Base-by-base conservation (phyloP, 2,888 invertebrate genomes). In the Diarsia mendica region DNA sequence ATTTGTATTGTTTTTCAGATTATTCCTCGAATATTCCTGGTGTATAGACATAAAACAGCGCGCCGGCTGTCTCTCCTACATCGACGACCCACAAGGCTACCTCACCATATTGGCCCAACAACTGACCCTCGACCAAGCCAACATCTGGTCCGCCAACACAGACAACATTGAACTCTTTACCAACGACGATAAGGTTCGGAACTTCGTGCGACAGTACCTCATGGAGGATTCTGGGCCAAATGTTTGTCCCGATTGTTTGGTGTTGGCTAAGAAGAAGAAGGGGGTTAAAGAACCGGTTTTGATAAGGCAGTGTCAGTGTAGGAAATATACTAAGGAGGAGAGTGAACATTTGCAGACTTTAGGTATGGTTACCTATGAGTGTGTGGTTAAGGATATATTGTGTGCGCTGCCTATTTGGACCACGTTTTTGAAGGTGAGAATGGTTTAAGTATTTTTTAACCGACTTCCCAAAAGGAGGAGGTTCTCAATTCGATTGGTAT, bases 21-120 rank as follows among this genome's bases (percentile, higher is more conserved):
- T 97, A 82, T 97, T 98, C 87, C 92, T 98, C 0, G 95, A 97
- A 69, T 97, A 97, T 87, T 97, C 97, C 0, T 97, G 97, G 87
- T 97, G 97, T 63, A 96, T 99, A 58, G 98, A 98, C 90, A 98
- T 99, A 20, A 99, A 99, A 91, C 98, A 99, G 90, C 97, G 98
- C 85, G 98, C 98, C 3, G 99, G 99, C 18, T 98, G 98, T 89
- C 96, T 99, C 11, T 98, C 99, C 0, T 98, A 99, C 93, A 94
- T 97, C 28, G 98, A 98, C 92, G 99, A 99, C 95, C 99, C 99
- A 1, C 96, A 97, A 88, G 98, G 98, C 3, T 97, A 98, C 90
- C 97, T 98, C 90, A 98, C 98, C 84, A 97, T 98, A 72, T 95
- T 98, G 68, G 98, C 98, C 0, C 98, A 98, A 89, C 98, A 98